phyloP scores from a whole-genome alignment of 1,140 invertebrate genomes.

The Prorops nasuta region DNA sequence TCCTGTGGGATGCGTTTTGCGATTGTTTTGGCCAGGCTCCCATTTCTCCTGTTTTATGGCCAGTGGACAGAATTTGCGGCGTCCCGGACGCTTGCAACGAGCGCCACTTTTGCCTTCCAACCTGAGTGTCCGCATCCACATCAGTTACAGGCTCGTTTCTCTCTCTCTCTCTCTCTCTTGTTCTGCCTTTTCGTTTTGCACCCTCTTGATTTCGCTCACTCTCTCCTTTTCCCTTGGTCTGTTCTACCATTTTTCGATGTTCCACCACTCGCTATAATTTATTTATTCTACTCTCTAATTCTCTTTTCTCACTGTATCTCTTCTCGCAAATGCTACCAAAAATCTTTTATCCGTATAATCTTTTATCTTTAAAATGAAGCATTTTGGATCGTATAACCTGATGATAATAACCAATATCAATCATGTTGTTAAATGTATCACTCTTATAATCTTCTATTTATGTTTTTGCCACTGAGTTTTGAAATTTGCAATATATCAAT shows the following conservation, averaged over 20 bases:
- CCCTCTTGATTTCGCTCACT: background rate
- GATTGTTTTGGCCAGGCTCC: constrained; percentile 34
- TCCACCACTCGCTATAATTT: too few species aligned
- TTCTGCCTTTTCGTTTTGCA: background rate
- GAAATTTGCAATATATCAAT: too few species aligned
- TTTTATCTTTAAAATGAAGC: too few species aligned
- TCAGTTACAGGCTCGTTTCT: constrained; percentile 25
- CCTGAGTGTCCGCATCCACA: constrained; percentile 19
- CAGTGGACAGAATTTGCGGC: constrained; percentile 30
- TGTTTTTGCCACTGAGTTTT: too few species aligned
- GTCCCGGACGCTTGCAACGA: constrained; percentile 20
- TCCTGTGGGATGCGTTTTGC: constrained; percentile 28
- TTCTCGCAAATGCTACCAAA: too few species aligned
- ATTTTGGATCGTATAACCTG: too few species aligned
- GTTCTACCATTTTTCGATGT: background rate
- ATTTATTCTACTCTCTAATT: too few species aligned
- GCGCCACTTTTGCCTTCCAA: constrained; percentile 25
- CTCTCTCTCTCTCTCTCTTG: background rate
- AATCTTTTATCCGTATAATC: too few species aligned
- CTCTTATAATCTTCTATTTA: too few species aligned
- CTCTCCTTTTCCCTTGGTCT: background rate
- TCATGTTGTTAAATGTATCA: too few species aligned
- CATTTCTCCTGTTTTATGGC: constrained; percentile 32
- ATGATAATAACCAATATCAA: too few species aligned
- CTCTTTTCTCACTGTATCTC: too few species aligned